A percentile compares a stretch with the other conserved stretches of the same genome.
phyloP scores from a whole-genome alignment of 2,113 vertebrate species.

The Cynopterus brachyotis region DNA sequence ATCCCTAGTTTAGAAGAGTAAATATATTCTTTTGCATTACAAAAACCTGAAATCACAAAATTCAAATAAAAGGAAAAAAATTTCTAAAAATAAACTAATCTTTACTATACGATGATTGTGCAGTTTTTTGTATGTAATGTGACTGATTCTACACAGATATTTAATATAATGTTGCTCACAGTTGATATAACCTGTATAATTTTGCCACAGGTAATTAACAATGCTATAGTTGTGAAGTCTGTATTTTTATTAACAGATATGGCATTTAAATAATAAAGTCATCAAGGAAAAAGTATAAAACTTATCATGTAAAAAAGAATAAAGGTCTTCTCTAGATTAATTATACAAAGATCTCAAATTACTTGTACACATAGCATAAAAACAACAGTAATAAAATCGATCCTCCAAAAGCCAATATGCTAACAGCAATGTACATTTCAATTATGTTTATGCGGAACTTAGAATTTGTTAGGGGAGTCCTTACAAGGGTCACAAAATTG shows the following conservation, averaged over 20 bases:
- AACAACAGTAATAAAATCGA: not conserved
- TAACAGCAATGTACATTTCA: not conserved
- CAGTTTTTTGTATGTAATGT: conserved; percentile 7
- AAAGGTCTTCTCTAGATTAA: not conserved
- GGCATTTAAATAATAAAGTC: not conserved
- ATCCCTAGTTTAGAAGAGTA: not conserved
- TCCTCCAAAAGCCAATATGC: not conserved
- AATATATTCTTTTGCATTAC: conserved; percentile 3
- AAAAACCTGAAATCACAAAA: conserved; percentile 46
- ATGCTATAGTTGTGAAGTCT: not conserved
- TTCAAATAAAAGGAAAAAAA: not conserved
- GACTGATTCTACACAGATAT: not conserved
- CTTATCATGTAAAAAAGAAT: not conserved
- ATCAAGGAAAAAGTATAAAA: conserved; percentile 17
- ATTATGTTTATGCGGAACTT: not conserved
- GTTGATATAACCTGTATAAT: not conserved
- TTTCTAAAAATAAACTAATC: not conserved
- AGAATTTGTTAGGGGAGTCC: not conserved
- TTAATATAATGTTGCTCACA: not conserved
- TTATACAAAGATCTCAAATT: not conserved
- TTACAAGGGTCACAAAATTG: not conserved
- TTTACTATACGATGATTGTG: not conserved
- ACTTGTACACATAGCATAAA: not conserved
- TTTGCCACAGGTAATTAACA: conserved; percentile 30
- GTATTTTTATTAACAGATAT: not conserved